phyloP scores from a whole-genome alignment of 2,888 invertebrate genomes.

The Ecdyonurus torrentis region DNA sequence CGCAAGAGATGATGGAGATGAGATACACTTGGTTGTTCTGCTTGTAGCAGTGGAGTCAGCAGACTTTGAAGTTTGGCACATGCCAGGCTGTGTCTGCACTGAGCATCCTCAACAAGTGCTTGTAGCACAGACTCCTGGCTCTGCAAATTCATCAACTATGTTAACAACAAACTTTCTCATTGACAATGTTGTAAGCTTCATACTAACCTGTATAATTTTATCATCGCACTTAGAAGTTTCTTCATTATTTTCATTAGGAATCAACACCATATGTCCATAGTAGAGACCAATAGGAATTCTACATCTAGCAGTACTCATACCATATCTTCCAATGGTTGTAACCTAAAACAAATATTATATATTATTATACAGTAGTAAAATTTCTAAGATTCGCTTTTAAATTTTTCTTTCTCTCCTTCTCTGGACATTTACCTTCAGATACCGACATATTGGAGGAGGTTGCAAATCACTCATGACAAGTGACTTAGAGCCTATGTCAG shows the following conservation, averaged over 20 bases:
- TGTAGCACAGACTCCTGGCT: conserved; percentile 46
- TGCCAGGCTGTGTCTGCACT: conserved; percentile 65
- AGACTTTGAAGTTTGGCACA: conserved; percentile 69
- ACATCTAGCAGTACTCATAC: conserved; percentile 78
- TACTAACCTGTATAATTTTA: conserved; percentile 17
- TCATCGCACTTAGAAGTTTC: conserved; percentile 19
- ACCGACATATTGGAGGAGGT: conserved; percentile 78
- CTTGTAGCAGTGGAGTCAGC: conserved; percentile 55
- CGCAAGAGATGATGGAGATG: conserved; percentile 69
- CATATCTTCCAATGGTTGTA: conserved; percentile 79
- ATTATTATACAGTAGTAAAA: neutral
- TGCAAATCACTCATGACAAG: conserved; percentile 76
- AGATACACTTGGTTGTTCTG: conserved; percentile 65
- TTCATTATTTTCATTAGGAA: conserved; percentile 41
- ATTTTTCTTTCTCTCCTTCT: neutral
- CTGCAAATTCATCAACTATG: conserved; percentile 20
- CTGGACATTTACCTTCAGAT: conserved; percentile 49
- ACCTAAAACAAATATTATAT: conserved; percentile 37
- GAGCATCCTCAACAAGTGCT: conserved; percentile 59
- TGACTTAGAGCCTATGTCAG: conserved; percentile 74
- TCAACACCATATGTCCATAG: conserved; percentile 72
- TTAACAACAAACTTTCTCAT: neutral
- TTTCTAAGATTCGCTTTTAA: neutral
- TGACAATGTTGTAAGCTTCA: neutral
- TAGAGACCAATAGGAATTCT: conserved; percentile 86